Percentiles rank a stretch among this genome's conserved stretches.
phyloP scores from a whole-genome alignment of 2,888 invertebrate genomes.

The Candidula unifasciata region DNA sequence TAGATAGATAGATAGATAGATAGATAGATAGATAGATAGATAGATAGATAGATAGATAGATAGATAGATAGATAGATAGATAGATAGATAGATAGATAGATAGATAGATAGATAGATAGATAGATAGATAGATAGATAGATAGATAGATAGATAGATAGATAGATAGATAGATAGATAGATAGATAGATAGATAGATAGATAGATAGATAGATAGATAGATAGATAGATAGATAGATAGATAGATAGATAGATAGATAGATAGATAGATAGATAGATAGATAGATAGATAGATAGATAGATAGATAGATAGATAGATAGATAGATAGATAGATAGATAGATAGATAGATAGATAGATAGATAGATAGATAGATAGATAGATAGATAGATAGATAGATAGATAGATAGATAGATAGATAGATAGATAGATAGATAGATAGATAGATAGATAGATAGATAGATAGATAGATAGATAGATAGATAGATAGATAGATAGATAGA shows the following conservation, averaged over 20 bases:
- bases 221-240: conserved; percentile 24
- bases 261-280: not conserved
- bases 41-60: not conserved
- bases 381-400: too few relatives aligned
- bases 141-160: too few relatives aligned
- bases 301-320: not conserved
- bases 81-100: not conserved
- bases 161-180: too few relatives aligned
- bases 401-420: too few relatives aligned
- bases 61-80: not conserved
- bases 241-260: conserved; percentile 30
- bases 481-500: too few relatives aligned
- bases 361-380: too few relatives aligned
- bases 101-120: too few relatives aligned
- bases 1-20: not conserved
- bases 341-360: too few relatives aligned
- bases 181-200: conserved; percentile 5
- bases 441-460: too few relatives aligned
- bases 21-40: not conserved
- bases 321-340: not conserved
- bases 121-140: too few relatives aligned
- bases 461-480: too few relatives aligned
- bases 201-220: conserved; percentile 21
- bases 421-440: too few relatives aligned
- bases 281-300: not conserved